Conservation (phyloP, 2,888 invertebrate species). For the Drosophila setosimentum region DNA sequence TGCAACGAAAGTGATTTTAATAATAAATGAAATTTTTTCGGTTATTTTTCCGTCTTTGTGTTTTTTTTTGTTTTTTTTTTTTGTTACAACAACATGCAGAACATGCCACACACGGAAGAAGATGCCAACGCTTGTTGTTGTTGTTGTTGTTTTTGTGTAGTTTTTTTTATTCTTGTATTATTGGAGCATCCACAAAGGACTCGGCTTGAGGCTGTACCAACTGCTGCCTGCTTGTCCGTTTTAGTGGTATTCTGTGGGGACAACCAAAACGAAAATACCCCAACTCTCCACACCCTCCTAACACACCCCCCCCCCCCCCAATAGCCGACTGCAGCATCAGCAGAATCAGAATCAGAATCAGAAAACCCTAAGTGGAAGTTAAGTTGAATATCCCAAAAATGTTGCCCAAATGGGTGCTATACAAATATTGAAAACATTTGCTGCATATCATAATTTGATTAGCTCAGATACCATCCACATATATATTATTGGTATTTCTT, state of each 20-base stretch:
- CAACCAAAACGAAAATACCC: slow-evolving; percentile 17
- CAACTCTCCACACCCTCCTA: not conserved
- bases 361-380: slow-evolving; percentile 4
- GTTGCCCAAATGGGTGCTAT: slow-evolving; percentile 13
- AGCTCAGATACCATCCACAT: not conserved
- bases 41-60: slow-evolving; percentile 5
- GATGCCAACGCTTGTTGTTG: slow-evolving; percentile 16
- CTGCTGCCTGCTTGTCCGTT: slow-evolving; percentile 31
- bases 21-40: slow-evolving; percentile 83
- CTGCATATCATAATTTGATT: slow-evolving; percentile 15
- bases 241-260: slow-evolving; percentile 50
- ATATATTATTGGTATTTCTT: not conserved
- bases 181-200: slow-evolving; percentile 48
- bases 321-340: slow-evolving; percentile 19
- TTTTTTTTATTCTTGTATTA: slow-evolving; percentile 9
- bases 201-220: not conserved
- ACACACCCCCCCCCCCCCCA: not conserved
- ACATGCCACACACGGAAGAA: slow-evolving; percentile 5
- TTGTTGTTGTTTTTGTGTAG: slow-evolving; percentile 39
- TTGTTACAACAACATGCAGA: slow-evolving; percentile 19
- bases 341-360: slow-evolving; percentile 3
- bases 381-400: slow-evolving; percentile 17
- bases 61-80: slow-evolving; percentile 5
- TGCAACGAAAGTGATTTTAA: slow-evolving; percentile 85
- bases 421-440: slow-evolving; percentile 27